Evolutionary conservation across 2,797 vertebrate species (phyloP).

Genomic region (Sebastes minor): DNA sequence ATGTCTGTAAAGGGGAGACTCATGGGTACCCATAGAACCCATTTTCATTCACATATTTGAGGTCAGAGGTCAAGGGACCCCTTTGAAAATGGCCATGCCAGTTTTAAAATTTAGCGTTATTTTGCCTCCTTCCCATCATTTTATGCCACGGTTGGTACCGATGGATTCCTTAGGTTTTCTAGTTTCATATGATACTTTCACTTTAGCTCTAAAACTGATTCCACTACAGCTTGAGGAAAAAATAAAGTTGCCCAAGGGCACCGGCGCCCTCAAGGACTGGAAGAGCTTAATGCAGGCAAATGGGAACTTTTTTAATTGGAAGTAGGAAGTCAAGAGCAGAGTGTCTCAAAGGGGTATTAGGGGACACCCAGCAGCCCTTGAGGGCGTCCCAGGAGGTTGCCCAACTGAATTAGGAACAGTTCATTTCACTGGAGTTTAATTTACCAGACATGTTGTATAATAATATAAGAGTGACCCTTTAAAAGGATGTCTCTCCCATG

Average conservation of each 20-base stretch:
- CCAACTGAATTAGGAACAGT: not conserved
- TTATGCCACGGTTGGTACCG: fast-evolving
- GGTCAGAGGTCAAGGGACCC: too few relatives aligned
- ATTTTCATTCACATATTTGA: too few relatives aligned
- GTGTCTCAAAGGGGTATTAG: not conserved
- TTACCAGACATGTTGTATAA: not conserved
- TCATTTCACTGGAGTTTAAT: not conserved
- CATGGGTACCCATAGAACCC: fast-evolving
- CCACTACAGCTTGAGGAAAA: too few relatives aligned
- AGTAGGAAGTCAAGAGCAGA: not conserved
- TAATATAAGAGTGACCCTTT: not conserved
- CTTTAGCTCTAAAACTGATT: too few relatives aligned
- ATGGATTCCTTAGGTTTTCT: too few relatives aligned
- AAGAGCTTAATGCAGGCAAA: not conserved
- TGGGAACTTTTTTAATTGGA: not conserved
- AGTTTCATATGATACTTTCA: too few relatives aligned
- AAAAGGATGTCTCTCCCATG: not conserved
- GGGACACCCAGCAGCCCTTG: not conserved
- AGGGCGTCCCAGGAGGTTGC: not conserved
- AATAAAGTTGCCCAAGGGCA: too few relatives aligned
- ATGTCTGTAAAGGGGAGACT: too few relatives aligned
- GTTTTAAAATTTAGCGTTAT: too few relatives aligned
- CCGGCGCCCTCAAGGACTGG: too few relatives aligned
- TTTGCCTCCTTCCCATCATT: too few relatives aligned
- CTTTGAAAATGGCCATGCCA: too few relatives aligned